phyloP scores from a whole-genome alignment of 1,140 invertebrate genomes.

The Battus philenor region DNA sequence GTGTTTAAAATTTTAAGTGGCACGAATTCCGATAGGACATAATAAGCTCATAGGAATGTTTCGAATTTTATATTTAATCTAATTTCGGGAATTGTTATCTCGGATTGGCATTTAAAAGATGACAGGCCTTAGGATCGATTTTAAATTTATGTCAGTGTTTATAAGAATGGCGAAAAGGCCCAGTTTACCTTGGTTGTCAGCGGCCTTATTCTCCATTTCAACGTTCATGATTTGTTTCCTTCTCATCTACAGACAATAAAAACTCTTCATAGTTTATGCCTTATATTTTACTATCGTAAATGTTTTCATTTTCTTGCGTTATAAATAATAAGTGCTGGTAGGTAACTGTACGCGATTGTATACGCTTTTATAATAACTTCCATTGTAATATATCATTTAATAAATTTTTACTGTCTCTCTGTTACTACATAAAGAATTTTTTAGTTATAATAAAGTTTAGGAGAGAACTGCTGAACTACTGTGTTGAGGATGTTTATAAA shows the following conservation, averaged over 20 bases:
- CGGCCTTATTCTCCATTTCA: no score
- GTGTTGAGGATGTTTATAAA: no score
- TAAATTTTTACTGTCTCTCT: neutral
- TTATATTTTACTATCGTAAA: no score
- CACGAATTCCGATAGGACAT: conserved; percentile 27
- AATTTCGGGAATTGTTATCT: conserved; percentile 27
- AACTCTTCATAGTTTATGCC: no score
- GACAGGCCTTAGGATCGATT: conserved; percentile 4
- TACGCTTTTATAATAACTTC: neutral
- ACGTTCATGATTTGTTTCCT: no score
- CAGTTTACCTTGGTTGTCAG: no score
- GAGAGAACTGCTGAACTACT: no score
- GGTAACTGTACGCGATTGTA: neutral
- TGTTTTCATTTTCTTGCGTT: no score
- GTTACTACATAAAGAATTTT: no score
- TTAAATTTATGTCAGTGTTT: conserved; percentile 7
- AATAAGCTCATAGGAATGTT: conserved; percentile 35
- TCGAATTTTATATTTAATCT: conserved; percentile 22
- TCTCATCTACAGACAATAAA: no score
- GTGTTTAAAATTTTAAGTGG: conserved; percentile 47
- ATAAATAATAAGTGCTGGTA: no score
- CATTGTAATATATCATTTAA: neutral
- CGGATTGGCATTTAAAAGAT: conserved; percentile 24
- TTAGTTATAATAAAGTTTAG: no score
- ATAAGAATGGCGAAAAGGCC: conserved; percentile 3